Base-by-base conservation (phyloP, 2,888 invertebrate genomes). In the Lasioglossum lativentre region DNA sequence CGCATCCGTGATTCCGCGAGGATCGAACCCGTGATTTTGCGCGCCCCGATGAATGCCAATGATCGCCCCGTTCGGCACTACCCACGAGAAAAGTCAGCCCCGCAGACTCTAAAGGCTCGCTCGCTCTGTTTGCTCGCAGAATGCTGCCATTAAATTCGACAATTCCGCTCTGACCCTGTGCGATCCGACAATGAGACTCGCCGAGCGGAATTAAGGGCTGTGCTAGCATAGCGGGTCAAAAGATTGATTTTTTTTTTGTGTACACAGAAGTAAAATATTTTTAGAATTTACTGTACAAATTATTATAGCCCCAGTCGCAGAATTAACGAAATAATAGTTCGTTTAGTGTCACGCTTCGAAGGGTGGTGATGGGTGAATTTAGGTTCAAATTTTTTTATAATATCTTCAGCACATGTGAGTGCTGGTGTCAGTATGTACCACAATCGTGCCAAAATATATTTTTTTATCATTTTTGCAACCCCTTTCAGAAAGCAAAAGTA, bases 21-120 rank as follows among this genome's bases (percentile, higher is more conserved):
- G 27, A 77, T 77, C 68, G 68, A 34, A 47, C 19, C 56, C 23
- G 42, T 30, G 45, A 45, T 68, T 76, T 76, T 23, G 66, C 19
- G 16, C 72, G 30, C 30, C 19, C 42, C 10, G 30, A 66, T 66
- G 66, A 66, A 66, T 66, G 19, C 30, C 34, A 30, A 19, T 23
- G 34, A 23, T 30, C 34, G 34, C 14, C 19, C 66, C 8, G 66
- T 34, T 30, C 19, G 8, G 3, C 66, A 19, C 34, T 16, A 66
- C 66, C 63, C 30, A 27, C 30, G 30, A 3, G 30, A 66, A 66
- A 66, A 66, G 19, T 66, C 63, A 8, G 23, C 10, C 19, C 19
- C 34, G 19, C 66, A 30, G 63, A 14, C 66, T 19, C 19, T 6
- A 8, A 66, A 30, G 23, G 19, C 66, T 34, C 30, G 16, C 30